These are phyloP conservation scores for Alviniconcha marisindica DNA, from an alignment of 1,140 invertebrate species.

Conservation along the genomic window DNA sequence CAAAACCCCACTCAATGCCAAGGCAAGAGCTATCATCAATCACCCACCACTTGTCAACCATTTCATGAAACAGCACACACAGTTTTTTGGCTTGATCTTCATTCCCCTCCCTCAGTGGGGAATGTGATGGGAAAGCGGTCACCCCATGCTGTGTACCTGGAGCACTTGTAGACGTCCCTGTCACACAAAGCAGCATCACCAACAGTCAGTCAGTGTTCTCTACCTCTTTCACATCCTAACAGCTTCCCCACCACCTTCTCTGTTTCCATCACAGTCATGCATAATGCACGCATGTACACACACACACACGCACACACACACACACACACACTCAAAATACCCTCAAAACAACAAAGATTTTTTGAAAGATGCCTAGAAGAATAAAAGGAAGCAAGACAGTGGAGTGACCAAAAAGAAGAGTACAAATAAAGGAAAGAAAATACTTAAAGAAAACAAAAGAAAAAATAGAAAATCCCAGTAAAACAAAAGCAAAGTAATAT, in stretches of 20 bases:
- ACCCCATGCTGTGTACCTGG: slow-evolving; percentile 33
- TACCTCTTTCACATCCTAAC: neutral
- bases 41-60: too few relatives aligned
- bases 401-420: too few relatives aligned
- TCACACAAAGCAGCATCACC: neutral
- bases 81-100: neutral
- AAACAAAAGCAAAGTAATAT: too few relatives aligned
- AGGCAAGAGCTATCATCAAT: too few relatives aligned
- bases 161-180: slow-evolving; percentile 43
- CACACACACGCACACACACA: neutral
- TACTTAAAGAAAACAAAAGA: too few relatives aligned
- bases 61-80: too few relatives aligned
- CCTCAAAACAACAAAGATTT: too few relatives aligned
- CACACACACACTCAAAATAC: neutral
- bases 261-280: neutral
- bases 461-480: too few relatives aligned
- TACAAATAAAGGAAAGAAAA: too few relatives aligned
- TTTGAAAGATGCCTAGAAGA: too few relatives aligned
- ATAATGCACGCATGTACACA: slow-evolving; percentile 2
- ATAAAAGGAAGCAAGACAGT: too few relatives aligned
- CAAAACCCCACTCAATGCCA: too few relatives aligned
- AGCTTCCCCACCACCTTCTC: neutral
- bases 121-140: slow-evolving; percentile 34
- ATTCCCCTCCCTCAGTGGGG: neutral
- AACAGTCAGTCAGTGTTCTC: neutral